These are phyloP conservation scores for Candidula unifasciata DNA, from an alignment of 2,888 invertebrate genomes.

Conservation along the genomic window DNA sequence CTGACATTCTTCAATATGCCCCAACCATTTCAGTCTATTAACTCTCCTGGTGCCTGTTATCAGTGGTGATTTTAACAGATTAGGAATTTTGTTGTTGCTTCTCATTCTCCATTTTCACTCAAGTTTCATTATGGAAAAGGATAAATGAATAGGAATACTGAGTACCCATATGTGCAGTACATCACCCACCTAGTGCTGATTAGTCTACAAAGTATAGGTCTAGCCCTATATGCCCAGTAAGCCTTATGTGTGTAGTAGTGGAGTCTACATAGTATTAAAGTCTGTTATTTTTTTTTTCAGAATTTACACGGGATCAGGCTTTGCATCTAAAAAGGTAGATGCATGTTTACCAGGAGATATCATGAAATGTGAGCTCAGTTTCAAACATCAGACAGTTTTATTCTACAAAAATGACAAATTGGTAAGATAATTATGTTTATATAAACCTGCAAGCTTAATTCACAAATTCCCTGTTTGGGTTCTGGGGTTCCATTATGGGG, in stretches of 20 bases:
- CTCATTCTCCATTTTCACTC: too few species aligned
- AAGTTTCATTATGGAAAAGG: not conserved
- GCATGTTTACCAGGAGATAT: constrained; percentile 60
- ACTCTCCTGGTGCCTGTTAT: too few species aligned
- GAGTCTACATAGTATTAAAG: too few species aligned
- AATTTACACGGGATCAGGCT: constrained; percentile 64
- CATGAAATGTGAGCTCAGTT: constrained; percentile 62
- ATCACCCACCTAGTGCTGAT: too few species aligned
- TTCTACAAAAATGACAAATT: constrained; percentile 61
- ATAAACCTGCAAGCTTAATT: not conserved
- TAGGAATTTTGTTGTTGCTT: too few species aligned
- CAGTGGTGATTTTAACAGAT: too few species aligned
- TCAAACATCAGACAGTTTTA: constrained; percentile 57
- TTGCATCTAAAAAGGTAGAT: constrained; percentile 54
- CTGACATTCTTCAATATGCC: too few species aligned
- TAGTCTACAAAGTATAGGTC: too few species aligned
- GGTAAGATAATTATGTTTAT: constrained; percentile 36
- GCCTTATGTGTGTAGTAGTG: not conserved
- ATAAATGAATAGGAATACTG: not conserved
- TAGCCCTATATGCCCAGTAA: too few species aligned
- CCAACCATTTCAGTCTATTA: too few species aligned
- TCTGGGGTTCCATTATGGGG: too few species aligned
- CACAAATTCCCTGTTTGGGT: too few species aligned
- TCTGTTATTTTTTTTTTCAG: constrained; percentile 55
- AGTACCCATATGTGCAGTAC: not conserved